Evolutionary conservation across 2,888 invertebrate species (phyloP), one percentile per base, ranked within the genome.

Genomic region (Pterostichus niger): DNA sequence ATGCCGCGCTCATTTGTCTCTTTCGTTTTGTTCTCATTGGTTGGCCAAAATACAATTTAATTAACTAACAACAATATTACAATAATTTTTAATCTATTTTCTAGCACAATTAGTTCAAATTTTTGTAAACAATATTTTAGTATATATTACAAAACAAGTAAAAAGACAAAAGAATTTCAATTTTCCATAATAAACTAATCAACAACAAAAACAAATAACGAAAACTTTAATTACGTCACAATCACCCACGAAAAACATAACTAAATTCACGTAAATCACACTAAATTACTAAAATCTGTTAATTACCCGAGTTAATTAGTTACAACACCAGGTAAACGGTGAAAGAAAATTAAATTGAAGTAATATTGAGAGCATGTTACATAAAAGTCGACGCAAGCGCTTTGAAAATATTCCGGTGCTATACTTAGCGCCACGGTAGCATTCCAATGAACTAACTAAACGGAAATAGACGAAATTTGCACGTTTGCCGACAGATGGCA

Each of bases 321-420:
- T 24, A 15, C 10, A 15, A 24, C 54, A 54, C 40, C 56, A 76
- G 76, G 76, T 76, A 76, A 75, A 75, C 11, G 24, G 76, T 76
- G 17, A 76, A 52, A 35, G 13, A 54, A 76, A 56, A 56, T 76
- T 24, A 33, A 54, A 76, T 24, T 56, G 33, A 76, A 17, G 4
- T 17, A 13, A 24, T 24, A 24, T 24, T 24, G 9, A 56, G n/a
- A 68, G 9, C 35, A 31, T 2, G 75, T 76, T 76, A 76, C n/a
- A 13, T 76, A 76, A 76, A 6, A 33, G 9, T 9, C 35, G 9
- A 40, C 76, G 75, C 75, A 56, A 54, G 76, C 52, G 54, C 9
- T 40, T 6, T 49, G 9, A 40, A 17, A n/a, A n/a, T 59, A 2
- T 24, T 59, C 10, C 24, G 40, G 40, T 40, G 52, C 17, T 56